These are phyloP conservation scores for Tupaia tana DNA, from an alignment of 2,113 vertebrate genomes.

Conservation along the genomic window DNA sequence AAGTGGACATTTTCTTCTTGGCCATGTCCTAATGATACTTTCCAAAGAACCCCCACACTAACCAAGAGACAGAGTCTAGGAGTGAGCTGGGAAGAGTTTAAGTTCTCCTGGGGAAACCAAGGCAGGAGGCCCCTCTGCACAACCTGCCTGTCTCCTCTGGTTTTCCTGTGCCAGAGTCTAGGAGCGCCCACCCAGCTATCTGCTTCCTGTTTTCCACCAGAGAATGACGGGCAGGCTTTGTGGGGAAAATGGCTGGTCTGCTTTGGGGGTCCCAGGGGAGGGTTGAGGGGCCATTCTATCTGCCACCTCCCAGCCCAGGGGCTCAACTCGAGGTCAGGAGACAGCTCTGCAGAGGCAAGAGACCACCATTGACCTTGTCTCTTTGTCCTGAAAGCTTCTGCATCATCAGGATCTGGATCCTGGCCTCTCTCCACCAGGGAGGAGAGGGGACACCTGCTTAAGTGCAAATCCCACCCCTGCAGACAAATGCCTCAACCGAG, in stretches of 20 bases:
- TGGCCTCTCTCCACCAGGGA: not conserved
- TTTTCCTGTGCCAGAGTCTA: not conserved
- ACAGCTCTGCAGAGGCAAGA: not conserved
- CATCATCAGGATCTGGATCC: not conserved
- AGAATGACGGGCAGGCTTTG: not conserved
- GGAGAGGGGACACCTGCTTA: not conserved
- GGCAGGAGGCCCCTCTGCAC: accelerated
- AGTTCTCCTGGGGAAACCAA: not conserved
- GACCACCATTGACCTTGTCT: accelerated
- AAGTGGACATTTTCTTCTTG: not conserved
- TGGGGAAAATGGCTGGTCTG: not conserved
- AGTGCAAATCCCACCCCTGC: not conserved
- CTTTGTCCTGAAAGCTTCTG: not conserved
- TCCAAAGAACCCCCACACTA: not conserved
- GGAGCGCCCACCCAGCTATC: not conserved
- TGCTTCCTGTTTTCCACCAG: not conserved
- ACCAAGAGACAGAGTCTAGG: not conserved
- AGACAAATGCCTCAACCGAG: not conserved
- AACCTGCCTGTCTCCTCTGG: not conserved
- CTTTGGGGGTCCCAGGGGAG: not conserved
- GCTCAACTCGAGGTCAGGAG: not conserved
- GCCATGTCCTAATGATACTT: not conserved
- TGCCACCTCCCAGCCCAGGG: not conserved
- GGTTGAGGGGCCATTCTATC: not conserved
- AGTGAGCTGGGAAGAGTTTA: not conserved